These are phyloP conservation scores for Hipposideros larvatus DNA, from an alignment of 2,797 vertebrate species.

Conservation along the genomic window DNA sequence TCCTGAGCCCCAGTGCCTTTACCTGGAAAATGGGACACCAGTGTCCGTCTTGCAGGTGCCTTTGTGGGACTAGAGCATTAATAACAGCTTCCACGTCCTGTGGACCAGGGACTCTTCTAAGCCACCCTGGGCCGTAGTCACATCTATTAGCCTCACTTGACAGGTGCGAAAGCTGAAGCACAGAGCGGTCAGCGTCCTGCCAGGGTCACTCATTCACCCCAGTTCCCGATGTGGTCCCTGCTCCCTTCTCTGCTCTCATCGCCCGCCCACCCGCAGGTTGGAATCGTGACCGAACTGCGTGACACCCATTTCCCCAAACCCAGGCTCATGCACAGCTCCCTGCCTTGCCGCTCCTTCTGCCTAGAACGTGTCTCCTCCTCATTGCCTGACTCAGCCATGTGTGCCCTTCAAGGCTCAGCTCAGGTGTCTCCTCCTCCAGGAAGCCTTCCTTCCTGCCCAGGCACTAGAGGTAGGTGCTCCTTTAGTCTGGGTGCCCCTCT, in stretches of 20 bases:
- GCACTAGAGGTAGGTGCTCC: not conserved
- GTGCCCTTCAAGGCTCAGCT: not conserved
- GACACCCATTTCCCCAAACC: not conserved
- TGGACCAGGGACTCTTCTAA: too few species aligned
- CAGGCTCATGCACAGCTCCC: not conserved
- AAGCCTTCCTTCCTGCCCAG: not conserved
- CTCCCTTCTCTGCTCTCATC: not conserved
- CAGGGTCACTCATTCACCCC: not conserved
- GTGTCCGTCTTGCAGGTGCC: not conserved
- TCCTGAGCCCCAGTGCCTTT: not conserved
- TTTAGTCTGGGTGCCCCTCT: not conserved
- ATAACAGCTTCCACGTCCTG: not conserved
- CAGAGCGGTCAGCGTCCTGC: not conserved
- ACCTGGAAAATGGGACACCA: not conserved
- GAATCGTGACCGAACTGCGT: accelerated
- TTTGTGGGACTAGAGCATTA: not conserved
- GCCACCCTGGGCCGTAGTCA: not conserved
- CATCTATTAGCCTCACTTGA: not conserved
- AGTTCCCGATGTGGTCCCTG: not conserved
- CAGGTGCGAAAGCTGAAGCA: not conserved
- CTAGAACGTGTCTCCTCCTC: not conserved
- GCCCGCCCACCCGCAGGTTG: accelerated
- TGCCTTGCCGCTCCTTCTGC: not conserved
- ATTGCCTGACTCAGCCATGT: not conserved
- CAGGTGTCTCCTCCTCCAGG: not conserved